phyloP scores from a whole-genome alignment of 2,113 vertebrate species.

The Gallinago media region DNA sequence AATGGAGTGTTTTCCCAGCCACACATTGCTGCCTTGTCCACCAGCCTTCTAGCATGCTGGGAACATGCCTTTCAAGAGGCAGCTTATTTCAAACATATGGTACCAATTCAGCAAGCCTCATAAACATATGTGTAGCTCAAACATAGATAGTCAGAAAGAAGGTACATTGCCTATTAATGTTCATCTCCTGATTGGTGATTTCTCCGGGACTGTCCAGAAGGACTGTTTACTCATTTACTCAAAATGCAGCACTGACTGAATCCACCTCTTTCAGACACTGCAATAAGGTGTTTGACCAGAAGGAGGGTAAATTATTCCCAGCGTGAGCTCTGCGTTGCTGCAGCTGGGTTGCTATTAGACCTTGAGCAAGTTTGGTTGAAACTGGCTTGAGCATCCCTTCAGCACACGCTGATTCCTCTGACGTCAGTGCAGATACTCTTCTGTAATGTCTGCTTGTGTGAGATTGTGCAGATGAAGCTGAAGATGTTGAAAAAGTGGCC shows the following conservation, averaged over 20 bases:
- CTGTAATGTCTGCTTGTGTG: not conserved
- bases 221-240: not conserved
- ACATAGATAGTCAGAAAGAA: not conserved
- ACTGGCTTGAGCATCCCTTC: not conserved
- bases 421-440: not conserved
- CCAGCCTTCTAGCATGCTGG: not conserved
- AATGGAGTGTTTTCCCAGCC: slow-evolving; percentile 21
- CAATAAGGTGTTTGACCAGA: not conserved
- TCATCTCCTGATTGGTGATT: not conserved
- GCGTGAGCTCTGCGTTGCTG: fast-evolving
- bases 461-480: not conserved
- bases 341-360: not conserved
- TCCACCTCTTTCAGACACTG: not conserved
- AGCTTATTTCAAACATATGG: not conserved
- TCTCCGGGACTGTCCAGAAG: not conserved
- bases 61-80: not conserved
- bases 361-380: not conserved
- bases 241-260: not conserved
- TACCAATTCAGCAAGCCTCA: not conserved
- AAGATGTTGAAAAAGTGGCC: not conserved
- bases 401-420: not conserved
- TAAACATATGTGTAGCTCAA: not conserved
- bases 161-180: not conserved
- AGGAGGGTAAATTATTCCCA: not conserved
- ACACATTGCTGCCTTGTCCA: not conserved